Base-by-base conservation (phyloP, 53 echinoderm and acorn worm genomes). In the Mesocentrotus franciscanus region DNA sequence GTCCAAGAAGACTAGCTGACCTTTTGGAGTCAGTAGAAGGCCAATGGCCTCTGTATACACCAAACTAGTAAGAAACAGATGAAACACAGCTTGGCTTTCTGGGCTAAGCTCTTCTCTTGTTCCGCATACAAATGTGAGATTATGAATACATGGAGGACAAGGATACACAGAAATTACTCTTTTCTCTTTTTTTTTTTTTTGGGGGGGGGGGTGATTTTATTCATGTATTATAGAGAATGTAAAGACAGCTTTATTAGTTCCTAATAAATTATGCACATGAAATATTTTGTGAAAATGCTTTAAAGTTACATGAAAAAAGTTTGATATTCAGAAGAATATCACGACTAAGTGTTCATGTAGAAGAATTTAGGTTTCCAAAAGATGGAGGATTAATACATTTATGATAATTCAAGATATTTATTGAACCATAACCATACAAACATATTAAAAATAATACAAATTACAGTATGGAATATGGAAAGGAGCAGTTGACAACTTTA, bases 41-140 rank as follows among this genome's bases (percentile, higher is more conserved):
- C 79, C 79, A 79, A 39, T 79, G 79, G 79, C 79, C 79, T 79
- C 79, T 79, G 18, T 27, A 30, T 7, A 71, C 27, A 15, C 39
- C 39, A 5, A 79, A 39, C 39, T 75, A 75, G 75, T 75, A 10
- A 32, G 39, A 35, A 79, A 36, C 79, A 79, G 79, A 79, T 79
- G 79, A 79, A 79, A 79, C 79, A 1, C 75, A 79, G 79, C 79
- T 79, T 39, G 36, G 79, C 35, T 79, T 79, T 79, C 79, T 35
- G 39, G 79, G 79, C 79, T 36, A 79, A 79, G 35, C 79, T 79
- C 79, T 39, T 4, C 39, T 35, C 39, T 79, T 79, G 79, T 39
- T 36, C 39, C 32, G 6, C 79, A 79, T 79, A 79, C 79, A 79
- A 18, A 79, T 79, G 36, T 79, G 16, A 18, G 79, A 79, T 79